Base-by-base conservation (phyloP, 2,888 invertebrate species). In the Bembecia ichneumoniformis region DNA sequence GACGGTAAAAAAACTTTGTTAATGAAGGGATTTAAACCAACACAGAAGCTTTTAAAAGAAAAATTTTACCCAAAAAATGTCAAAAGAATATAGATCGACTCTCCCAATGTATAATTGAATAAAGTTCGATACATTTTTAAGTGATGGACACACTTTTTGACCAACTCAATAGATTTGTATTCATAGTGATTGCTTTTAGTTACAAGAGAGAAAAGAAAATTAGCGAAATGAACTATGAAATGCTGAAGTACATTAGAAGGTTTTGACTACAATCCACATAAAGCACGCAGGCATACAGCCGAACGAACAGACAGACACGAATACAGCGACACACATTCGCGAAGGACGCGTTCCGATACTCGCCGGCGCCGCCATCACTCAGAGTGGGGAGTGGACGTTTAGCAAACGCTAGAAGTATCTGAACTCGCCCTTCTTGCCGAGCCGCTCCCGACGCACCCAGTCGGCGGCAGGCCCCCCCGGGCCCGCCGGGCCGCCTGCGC, bases 371-470 rank as follows among this genome's bases (percentile, higher is more conserved):
- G 13, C 5, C 1, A 43, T 13, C 13, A 13, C n/a, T n/a, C n/a
- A n/a, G n/a, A n/a, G n/a, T n/a, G n/a, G n/a, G n/a, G n/a, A n/a
- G n/a, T n/a, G n/a, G n/a, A n/a, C n/a, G n/a, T n/a, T n/a, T 40
- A 14, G n/a, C 3, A n/a, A 57, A 51, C 54, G 69, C 90, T 91
- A 96, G 89, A 96, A 96, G 88, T 96, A 96, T 82, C 96, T 91
- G 86, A 96, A 96, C 90, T 96, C 96, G 82, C 96, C 96, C 91
- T 96, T 96, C 90, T 96, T 96, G 88, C 96, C 96, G 74, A 94
- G 91, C 62, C 95, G 90, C 77, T 96, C 95, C 75, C 94, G 93
- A 66, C 94, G 92, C 63, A 95, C 93, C 94, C 95, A 94, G 77
- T 96, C 95, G 13, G 93, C 91, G 49, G 92, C 90, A 49, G 90